phyloP scores from a whole-genome alignment of 2,888 invertebrate species.

The Pandemis corylana region DNA sequence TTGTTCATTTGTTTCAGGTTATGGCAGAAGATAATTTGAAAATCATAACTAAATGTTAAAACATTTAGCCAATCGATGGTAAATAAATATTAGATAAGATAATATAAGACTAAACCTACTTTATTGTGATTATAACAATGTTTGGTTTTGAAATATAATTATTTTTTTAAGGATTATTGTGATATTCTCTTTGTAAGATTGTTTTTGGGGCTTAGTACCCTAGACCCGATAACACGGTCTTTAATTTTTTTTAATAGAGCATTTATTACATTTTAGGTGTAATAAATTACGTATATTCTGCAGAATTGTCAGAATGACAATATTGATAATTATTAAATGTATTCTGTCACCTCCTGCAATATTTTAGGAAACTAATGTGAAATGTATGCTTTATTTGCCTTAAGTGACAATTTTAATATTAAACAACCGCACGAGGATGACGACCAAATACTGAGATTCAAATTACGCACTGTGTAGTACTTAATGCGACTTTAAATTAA shows the following conservation, averaged over 20 bases:
- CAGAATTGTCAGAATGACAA: too few species aligned
- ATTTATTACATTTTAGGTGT: not conserved
- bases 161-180: constrained; percentile 7
- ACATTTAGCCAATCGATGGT: not conserved
- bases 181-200: not conserved
- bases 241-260: not conserved
- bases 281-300: not conserved
- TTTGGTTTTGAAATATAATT: not conserved
- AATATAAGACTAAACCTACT: not conserved
- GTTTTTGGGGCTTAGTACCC: not conserved
- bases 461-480: not conserved
- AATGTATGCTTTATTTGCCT: too few species aligned
- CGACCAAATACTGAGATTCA: too few species aligned
- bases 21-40: constrained; percentile 62
- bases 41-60: not conserved
- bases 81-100: not conserved
- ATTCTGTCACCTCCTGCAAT: too few species aligned
- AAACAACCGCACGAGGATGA: too few species aligned
- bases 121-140: not conserved
- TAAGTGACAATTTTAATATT: too few species aligned
- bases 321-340: too few species aligned
- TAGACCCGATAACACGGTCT: not conserved
- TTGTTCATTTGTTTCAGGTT: constrained; percentile 65
- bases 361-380: too few species aligned
- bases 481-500: not conserved